phyloP scores from a whole-genome alignment of 1,140 invertebrate genomes.

The Papilio machaon region DNA sequence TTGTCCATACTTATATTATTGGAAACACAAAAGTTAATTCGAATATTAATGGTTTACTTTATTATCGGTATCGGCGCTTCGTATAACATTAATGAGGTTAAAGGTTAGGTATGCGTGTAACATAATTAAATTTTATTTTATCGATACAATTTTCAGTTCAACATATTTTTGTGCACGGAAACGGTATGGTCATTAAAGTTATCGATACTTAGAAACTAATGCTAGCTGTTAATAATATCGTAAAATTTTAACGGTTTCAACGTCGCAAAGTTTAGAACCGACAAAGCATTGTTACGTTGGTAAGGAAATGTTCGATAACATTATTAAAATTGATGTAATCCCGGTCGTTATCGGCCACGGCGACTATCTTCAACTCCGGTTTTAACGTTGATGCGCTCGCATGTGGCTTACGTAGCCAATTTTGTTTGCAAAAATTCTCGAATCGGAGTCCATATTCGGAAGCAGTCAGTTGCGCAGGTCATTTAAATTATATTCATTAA shows the following conservation, averaged over 20 bases:
- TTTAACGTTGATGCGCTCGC: too few species aligned
- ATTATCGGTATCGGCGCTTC: neutral
- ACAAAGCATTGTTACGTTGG: constrained; percentile 5
- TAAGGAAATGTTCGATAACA: neutral
- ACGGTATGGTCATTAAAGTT: constrained; percentile 23
- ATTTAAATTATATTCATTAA: too few species aligned
- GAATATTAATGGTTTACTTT: neutral
- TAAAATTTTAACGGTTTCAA: constrained; percentile 30
- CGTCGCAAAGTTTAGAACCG: constrained; percentile 1
- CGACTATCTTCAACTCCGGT: too few species aligned
- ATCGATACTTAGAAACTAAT: constrained; percentile 31
- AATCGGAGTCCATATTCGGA: too few species aligned
- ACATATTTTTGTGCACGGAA: constrained; percentile 31
- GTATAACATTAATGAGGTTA: neutral
- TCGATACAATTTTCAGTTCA: neutral
- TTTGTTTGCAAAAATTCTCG: too few species aligned
- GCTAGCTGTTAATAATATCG: constrained; percentile 24
- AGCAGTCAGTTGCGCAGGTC: too few species aligned
- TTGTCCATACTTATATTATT: neutral
- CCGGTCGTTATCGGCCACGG: too few species aligned
- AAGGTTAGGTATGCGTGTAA: neutral
- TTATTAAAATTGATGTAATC: neutral
- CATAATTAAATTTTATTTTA: constrained; percentile 18
- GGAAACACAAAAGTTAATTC: neutral
- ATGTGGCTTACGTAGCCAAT: too few species aligned